phyloP scores from a whole-genome alignment of 2,888 invertebrate genomes.

The Platypus cylindrus region DNA sequence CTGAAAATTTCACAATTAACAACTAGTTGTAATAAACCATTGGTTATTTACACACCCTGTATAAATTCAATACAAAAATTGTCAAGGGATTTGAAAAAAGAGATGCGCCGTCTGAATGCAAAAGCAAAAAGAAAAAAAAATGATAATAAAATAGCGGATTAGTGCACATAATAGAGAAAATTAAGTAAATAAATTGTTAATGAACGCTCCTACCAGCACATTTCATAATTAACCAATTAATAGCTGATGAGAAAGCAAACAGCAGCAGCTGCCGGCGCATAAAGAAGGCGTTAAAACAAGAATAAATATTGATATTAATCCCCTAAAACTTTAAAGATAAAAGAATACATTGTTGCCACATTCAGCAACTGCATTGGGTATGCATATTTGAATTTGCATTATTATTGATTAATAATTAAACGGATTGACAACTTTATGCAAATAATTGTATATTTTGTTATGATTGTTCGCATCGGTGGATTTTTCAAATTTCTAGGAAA shows the following conservation, averaged over 20 bases:
- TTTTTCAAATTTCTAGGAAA: no score
- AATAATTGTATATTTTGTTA: no score
- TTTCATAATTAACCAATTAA: conserved; percentile 27
- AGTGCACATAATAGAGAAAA: conserved; percentile 1
- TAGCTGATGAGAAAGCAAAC: conserved; percentile 24
- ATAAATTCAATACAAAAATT: no score
- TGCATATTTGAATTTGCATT: no score
- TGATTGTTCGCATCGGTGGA: no score
- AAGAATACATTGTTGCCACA: conserved; percentile 5
- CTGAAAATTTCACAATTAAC: no score
- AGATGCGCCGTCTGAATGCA: not conserved
- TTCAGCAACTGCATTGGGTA: no score
- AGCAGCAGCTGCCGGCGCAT: conserved; percentile 21
- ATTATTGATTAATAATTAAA: no score
- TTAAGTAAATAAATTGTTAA: conserved; percentile 7
- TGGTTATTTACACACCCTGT: no score
- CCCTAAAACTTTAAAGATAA: conserved; percentile 9
- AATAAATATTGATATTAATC: conserved; percentile 28
- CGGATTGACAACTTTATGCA: no score
- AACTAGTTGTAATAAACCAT: no score
- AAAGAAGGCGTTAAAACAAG: conserved; percentile 17
- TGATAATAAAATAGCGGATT: not conserved
- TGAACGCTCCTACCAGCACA: conserved; percentile 11
- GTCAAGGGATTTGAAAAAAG: no score
- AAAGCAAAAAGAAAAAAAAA: not conserved